Evolutionary conservation across 1,140 invertebrate species (phyloP).

Genomic region (Hylyphantes graminicola): DNA sequence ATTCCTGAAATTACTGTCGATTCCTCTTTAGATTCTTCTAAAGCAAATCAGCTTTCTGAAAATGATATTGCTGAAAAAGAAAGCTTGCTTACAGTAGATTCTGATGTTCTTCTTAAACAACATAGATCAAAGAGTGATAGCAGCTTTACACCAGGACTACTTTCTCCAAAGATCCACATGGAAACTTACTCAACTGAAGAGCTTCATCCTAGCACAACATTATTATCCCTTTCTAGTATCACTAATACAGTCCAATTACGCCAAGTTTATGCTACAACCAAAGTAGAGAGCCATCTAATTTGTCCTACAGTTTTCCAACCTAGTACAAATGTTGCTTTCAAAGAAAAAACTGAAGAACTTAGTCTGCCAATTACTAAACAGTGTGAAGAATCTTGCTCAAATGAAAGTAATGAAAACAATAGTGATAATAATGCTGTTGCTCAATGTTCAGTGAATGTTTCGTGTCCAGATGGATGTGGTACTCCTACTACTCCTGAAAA

Average conservation of each 20-base stretch:
- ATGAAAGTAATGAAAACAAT: neutral
- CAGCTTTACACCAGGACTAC: conserved; percentile 44
- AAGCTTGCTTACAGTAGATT: conserved; percentile 16
- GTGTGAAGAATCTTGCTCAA: conserved; percentile 15
- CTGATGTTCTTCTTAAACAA: conserved; percentile 32
- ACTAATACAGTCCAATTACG: conserved; percentile 46
- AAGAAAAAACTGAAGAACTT: neutral
- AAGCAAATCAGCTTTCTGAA: conserved; percentile 16
- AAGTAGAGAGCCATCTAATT: conserved; percentile 57
- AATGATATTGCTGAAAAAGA: neutral
- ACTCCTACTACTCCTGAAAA: conserved; percentile 47
- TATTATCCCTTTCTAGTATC: conserved; percentile 53
- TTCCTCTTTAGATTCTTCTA: neutral
- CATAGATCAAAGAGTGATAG: conserved; percentile 57
- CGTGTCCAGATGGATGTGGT: conserved; percentile 32
- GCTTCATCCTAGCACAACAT: conserved; percentile 55
- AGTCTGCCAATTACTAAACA: conserved; percentile 3
- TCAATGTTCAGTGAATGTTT: conserved; percentile 26
- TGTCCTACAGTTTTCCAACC: conserved; percentile 53
- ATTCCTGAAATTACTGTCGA: conserved; percentile 39
- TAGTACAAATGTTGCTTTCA: neutral
- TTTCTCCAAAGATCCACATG: conserved; percentile 53
- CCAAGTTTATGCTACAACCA: conserved; percentile 39
- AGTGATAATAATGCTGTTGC: conserved; percentile 21
- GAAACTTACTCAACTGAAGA: conserved; percentile 59